Evolutionary conservation across 2,797 vertebrate genomes (phyloP).

Genomic region (Etheostoma nigrum): DNA sequence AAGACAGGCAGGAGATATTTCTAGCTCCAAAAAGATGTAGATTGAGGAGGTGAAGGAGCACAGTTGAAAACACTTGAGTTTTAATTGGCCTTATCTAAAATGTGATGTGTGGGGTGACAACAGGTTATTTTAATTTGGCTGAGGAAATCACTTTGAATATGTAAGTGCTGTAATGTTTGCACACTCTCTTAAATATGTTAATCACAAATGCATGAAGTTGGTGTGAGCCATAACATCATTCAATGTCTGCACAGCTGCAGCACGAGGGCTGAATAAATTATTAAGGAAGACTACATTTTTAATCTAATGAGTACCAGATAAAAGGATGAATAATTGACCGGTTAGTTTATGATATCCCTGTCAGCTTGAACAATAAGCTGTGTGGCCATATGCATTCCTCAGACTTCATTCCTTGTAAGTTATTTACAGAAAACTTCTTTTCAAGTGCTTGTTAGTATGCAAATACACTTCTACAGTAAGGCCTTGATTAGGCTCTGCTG

Average conservation of each 20-base stretch:
- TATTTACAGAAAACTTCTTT: constrained; percentile 62
- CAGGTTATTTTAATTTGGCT: constrained; percentile 74
- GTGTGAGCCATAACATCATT: constrained; percentile 28
- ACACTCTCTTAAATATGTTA: constrained; percentile 70
- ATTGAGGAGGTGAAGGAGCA: constrained; percentile 29
- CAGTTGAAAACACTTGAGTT: constrained; percentile 69
- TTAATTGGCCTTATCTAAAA: constrained; percentile 82
- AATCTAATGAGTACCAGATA: constrained; percentile 72
- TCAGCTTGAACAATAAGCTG: constrained; percentile 64
- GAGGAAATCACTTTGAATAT: constrained; percentile 75
- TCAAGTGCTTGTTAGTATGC: constrained; percentile 64
- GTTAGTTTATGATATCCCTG: constrained; percentile 63
- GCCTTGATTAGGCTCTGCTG: constrained; percentile 51
- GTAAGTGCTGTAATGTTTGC: constrained; percentile 72
- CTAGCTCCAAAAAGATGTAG: constrained; percentile 30
- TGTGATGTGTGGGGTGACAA: constrained; percentile 74
- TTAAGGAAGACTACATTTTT: constrained; percentile 71
- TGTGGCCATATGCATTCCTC: constrained; percentile 44
- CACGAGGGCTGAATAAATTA: constrained; percentile 57
- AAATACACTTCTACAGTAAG: constrained; percentile 48
- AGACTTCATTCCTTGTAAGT: constrained; percentile 58
- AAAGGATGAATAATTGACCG: constrained; percentile 74
- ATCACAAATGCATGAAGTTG: constrained; percentile 53
- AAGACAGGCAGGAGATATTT: constrained; percentile 31
- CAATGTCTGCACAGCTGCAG: constrained; percentile 23